Evolutionary conservation across 2,797 vertebrate species (phyloP).

Genomic region (Spheniscus humboldti): DNA sequence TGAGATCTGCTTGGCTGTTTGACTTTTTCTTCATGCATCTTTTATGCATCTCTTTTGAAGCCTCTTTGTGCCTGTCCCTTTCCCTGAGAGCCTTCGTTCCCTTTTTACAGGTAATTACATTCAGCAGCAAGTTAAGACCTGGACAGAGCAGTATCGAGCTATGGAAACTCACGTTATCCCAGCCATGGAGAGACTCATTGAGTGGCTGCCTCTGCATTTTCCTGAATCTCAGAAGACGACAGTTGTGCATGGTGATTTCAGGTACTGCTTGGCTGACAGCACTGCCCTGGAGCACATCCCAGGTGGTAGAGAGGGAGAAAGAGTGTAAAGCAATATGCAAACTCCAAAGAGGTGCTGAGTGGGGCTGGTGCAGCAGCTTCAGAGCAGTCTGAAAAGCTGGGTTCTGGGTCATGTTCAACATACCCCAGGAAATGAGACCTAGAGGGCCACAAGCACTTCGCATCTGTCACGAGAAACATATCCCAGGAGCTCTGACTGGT

Average conservation of each 20-base stretch:
- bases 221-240: slow-evolving; percentile 68
- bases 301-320: not conserved
- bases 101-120: slow-evolving; percentile 68
- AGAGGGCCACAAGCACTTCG: not conserved
- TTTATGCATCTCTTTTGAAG: not conserved
- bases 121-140: slow-evolving; percentile 72
- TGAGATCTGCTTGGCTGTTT: not conserved
- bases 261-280: slow-evolving; percentile 52
- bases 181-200: slow-evolving; percentile 78
- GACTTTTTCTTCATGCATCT: not conserved
- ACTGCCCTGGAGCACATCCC: not conserved
- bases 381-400: not conserved
- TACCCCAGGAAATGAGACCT: not conserved
- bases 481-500: not conserved
- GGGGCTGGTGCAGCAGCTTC: not conserved
- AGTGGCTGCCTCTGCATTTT: slow-evolving; percentile 80
- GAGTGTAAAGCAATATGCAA: not conserved
- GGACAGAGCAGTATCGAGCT: slow-evolving; percentile 76
- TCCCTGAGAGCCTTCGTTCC: not conserved
- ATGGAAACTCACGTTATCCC: slow-evolving; percentile 69
- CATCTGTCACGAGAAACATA: not conserved
- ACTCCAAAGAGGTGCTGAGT: not conserved
- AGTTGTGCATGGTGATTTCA: slow-evolving; percentile 81
- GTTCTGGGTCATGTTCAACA: not conserved
- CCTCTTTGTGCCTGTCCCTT: not conserved